Conservation (phyloP, 1,140 invertebrate species). For the Drusus annulatus region DNA sequence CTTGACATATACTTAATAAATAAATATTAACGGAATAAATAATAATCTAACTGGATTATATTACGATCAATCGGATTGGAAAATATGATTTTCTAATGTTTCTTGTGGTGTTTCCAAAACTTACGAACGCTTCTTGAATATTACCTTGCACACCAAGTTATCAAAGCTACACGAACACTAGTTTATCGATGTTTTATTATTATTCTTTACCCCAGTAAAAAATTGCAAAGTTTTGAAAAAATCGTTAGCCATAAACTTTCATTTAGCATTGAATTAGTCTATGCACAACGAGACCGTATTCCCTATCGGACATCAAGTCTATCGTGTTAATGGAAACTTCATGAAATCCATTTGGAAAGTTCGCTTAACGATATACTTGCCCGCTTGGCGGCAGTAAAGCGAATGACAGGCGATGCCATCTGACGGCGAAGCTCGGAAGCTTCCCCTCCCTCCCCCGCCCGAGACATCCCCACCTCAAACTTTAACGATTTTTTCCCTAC, state of each 20-base stretch:
- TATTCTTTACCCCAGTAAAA: too few species aligned
- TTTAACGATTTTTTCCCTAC: slow-evolving; percentile 56
- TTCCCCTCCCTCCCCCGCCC: slow-evolving; percentile 51
- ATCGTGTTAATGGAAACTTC: slow-evolving; percentile 47
- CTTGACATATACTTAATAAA: too few species aligned
- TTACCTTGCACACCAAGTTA: neutral
- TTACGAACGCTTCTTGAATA: neutral
- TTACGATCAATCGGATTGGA: too few species aligned
- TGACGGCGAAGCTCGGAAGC: slow-evolving; percentile 46
- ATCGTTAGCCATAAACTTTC: neutral
- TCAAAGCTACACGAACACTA: neutral
- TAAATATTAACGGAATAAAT: too few species aligned
- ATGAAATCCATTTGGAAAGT: slow-evolving; percentile 43
- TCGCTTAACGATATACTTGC: slow-evolving; percentile 31
- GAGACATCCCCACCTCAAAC: slow-evolving; percentile 44
- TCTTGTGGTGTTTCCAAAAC: neutral
- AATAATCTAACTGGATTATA: too few species aligned
- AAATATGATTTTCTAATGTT: too few species aligned
- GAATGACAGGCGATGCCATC: slow-evolving; percentile 55
- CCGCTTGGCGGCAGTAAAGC: slow-evolving; percentile 13
- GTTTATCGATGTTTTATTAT: too few species aligned
- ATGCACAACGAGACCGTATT: neutral
- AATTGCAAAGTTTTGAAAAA: neutral
- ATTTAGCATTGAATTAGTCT: neutral
- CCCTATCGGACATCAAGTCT: slow-evolving; percentile 18